phyloP scores from a whole-genome alignment of 2,797 vertebrate genomes.

The Helarctos malayanus region DNA sequence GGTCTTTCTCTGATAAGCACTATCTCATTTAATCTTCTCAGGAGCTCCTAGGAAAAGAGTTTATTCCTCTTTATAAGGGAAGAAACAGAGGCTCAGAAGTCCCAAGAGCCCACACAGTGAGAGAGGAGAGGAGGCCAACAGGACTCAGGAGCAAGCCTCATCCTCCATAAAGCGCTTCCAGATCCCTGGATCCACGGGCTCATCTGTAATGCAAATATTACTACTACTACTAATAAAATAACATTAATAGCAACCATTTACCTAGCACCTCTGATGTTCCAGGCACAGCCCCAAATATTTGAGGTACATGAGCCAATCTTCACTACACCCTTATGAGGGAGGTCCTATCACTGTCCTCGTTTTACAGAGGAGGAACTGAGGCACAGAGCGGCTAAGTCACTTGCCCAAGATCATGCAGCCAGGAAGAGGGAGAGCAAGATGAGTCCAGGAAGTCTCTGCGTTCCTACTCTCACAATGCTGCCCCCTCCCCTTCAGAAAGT shows the following conservation, averaged over 20 bases:
- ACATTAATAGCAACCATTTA: neutral
- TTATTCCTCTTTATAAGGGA: neutral
- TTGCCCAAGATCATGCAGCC: neutral
- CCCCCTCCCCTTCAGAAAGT: neutral
- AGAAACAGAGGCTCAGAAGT: neutral
- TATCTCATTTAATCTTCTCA: neutral
- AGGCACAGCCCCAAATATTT: neutral
- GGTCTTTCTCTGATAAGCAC: neutral
- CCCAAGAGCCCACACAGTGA: neutral
- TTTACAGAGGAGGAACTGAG: neutral
- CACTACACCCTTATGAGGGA: neutral
- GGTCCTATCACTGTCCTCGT: neutral
- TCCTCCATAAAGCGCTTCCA: neutral
- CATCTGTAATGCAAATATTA: neutral
- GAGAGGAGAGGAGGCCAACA: neutral
- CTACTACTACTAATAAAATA: rapidly evolving
- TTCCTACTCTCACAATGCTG: rapidly evolving
- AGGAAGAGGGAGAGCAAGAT: neutral
- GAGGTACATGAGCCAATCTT: neutral
- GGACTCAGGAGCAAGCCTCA: neutral
- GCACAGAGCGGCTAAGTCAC: neutral
- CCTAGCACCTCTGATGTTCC: rapidly evolving
- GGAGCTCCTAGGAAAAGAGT: neutral
- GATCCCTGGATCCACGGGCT: neutral
- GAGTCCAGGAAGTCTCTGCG: neutral